Evolutionary conservation across 64 coral and sea anemone genomes (phyloP).

Genomic region (Hydrozoanthus tunicans): DNA sequence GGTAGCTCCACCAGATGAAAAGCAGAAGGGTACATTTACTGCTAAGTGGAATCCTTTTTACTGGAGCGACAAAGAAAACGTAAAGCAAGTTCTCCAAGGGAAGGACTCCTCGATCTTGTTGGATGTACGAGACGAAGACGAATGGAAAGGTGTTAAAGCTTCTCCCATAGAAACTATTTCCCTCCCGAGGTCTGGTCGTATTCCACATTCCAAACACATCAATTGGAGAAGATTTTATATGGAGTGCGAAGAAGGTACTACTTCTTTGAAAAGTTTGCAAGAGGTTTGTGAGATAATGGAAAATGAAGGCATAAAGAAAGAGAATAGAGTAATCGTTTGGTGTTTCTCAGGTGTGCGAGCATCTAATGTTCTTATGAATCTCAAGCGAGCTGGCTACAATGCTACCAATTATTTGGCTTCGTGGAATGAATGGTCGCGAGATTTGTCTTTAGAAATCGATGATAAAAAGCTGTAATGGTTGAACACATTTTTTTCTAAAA

Average conservation of each 20-base stretch:
- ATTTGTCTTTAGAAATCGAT: conserved; percentile 30
- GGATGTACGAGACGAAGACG: conserved; percentile 47
- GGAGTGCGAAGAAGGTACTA: not conserved
- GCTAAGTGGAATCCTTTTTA: conserved; percentile 29
- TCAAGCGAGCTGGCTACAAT: conserved; percentile 22
- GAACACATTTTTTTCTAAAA: too few species aligned
- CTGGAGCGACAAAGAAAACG: conserved; percentile 41
- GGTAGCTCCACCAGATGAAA: not conserved
- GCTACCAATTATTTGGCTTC: conserved; percentile 2
- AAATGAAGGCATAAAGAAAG: conserved; percentile 11
- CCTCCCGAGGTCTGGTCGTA: not conserved
- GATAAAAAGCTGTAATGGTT: conserved; percentile 11
- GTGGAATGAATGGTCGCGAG: conserved; percentile 42
- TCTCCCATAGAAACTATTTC: not conserved
- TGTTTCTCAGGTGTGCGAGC: conserved; percentile 16
- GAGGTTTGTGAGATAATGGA: conserved; percentile 33
- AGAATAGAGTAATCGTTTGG: not conserved
- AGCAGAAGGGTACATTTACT: conserved; percentile 8
- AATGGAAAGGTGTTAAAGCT: conserved; percentile 21
- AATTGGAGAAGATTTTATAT: conserved; percentile 30
- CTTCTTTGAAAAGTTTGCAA: conserved; percentile 12
- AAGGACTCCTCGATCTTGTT: conserved; percentile 32
- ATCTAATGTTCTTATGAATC: conserved; percentile 23
- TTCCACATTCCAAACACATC: conserved; percentile 30
- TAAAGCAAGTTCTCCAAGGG: not conserved